Conservation (phyloP, 1,140 invertebrate genomes). For the Marisa cornuarietis region DNA sequence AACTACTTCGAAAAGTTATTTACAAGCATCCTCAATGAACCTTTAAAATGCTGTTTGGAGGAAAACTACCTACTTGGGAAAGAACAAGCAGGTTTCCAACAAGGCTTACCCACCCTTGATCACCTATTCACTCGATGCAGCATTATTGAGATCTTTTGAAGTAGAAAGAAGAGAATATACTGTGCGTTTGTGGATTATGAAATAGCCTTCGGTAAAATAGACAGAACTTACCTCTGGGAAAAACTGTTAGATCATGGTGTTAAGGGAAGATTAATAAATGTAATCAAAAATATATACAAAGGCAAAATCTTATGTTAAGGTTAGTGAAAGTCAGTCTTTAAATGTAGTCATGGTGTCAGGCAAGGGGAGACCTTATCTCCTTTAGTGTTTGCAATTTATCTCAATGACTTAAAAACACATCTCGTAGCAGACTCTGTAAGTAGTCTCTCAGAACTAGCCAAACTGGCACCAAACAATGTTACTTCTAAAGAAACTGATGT, state of each 20-base stretch:
- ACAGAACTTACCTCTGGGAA: neutral
- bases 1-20: neutral
- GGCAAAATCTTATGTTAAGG: neutral
- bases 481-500: neutral
- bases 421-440: neutral
- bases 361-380: slow-evolving; percentile 1
- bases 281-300: neutral
- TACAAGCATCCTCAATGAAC: slow-evolving; percentile 8
- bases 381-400: neutral
- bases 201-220: slow-evolving; percentile 1
- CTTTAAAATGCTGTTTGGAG: neutral
- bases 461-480: neutral
- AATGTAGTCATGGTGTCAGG: neutral
- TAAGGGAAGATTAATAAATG: neutral
- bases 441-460: neutral
- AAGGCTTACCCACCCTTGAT: neutral
- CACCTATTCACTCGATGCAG: slow-evolving; percentile 2
- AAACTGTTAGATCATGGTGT: neutral
- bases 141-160: neutral
- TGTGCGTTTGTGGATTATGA: neutral
- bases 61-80: neutral
- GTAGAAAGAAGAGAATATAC: neutral
- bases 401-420: neutral
- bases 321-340: neutral
- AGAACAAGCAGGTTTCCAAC: neutral